Percentiles rank a stretch among this genome's conserved stretches.
Conservation (phyloP, 2,797 vertebrate species). For the Gambelia wislizenii region DNA sequence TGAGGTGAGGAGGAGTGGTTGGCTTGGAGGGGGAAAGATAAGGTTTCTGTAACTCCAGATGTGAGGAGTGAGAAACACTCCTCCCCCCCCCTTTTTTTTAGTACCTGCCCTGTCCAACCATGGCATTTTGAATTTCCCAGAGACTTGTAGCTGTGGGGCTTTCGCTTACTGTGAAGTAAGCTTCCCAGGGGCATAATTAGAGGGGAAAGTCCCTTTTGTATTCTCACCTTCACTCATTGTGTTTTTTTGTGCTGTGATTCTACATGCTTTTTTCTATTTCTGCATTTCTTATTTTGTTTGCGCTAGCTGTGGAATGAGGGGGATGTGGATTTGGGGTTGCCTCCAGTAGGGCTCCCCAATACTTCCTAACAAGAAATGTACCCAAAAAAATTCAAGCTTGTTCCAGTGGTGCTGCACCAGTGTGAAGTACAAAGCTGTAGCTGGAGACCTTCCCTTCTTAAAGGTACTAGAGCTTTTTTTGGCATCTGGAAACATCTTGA, state of each 20-base stretch:
- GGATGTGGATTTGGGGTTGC: neutral
- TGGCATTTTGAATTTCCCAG: no score
- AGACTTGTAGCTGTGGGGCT: no score
- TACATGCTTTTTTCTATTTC: neutral
- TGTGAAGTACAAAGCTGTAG: neutral
- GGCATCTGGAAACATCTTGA: neutral
- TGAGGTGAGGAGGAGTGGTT: neutral
- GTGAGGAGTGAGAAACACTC: neutral
- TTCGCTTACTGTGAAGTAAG: no score
- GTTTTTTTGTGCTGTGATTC: neutral
- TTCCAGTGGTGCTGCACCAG: neutral
- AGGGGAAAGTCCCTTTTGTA: neutral
- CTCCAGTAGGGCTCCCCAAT: neutral
- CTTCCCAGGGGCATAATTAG: accelerated
- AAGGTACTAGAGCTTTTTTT: no score
- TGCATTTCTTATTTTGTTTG: neutral
- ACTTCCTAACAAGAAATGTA: neutral
- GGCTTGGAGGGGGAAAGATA: neutral
- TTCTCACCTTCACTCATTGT: neutral
- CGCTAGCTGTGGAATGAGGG: neutral
- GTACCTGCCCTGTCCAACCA: no score
- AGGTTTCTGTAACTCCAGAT: neutral
- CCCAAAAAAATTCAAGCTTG: neutral
- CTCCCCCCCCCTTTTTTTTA: no score
- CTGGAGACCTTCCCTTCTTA: neutral